A percentile compares a stretch with the other conserved stretches of the same genome.
Evolutionary conservation across 2,797 vertebrate species (phyloP).

Genomic region (Schizopygopsis pylzovi): DNA sequence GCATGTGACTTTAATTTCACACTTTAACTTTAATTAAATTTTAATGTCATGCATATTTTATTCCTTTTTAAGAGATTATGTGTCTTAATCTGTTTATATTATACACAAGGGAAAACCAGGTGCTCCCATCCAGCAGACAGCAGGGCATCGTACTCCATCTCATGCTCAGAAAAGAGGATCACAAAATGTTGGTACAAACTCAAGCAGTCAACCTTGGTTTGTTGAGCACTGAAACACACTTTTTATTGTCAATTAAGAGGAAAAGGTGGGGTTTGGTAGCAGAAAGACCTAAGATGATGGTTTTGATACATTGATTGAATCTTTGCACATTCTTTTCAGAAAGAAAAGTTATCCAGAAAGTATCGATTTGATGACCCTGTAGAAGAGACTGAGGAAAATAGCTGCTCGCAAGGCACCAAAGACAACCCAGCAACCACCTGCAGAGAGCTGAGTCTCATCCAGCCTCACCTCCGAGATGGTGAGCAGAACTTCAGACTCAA

Average conservation of each 20-base stretch:
- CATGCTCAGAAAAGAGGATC: conserved; percentile 39
- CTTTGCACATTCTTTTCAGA: conserved; percentile 23
- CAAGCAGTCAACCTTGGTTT: conserved; percentile 26
- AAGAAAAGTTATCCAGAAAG: not conserved
- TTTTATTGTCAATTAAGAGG: conserved; percentile 6
- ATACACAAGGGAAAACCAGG: conserved; percentile 75
- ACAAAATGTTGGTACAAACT: conserved; percentile 71
- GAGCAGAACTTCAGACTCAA: conserved; percentile 34
- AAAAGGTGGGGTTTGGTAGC: not conserved
- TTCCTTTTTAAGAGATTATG: not conserved
- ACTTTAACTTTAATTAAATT: not conserved
- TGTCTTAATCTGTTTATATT: not conserved
- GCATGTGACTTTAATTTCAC: not conserved
- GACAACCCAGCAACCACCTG: conserved; percentile 77
- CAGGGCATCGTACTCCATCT: not conserved
- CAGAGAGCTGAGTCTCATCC: conserved; percentile 72
- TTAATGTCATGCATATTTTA: not conserved
- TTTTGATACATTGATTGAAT: not conserved
- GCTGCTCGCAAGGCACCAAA: conserved; percentile 68
- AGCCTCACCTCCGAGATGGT: conserved; percentile 75
- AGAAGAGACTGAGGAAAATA: conserved; percentile 43
- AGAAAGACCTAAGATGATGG: not conserved
- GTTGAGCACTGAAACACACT: conserved; percentile 7
- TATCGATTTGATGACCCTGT: conserved; percentile 44
- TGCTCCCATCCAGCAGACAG: conserved; percentile 54